Conservation (phyloP, 37 sponge, comb jelly and placozoan species). For the Haliclona indistincta region DNA sequence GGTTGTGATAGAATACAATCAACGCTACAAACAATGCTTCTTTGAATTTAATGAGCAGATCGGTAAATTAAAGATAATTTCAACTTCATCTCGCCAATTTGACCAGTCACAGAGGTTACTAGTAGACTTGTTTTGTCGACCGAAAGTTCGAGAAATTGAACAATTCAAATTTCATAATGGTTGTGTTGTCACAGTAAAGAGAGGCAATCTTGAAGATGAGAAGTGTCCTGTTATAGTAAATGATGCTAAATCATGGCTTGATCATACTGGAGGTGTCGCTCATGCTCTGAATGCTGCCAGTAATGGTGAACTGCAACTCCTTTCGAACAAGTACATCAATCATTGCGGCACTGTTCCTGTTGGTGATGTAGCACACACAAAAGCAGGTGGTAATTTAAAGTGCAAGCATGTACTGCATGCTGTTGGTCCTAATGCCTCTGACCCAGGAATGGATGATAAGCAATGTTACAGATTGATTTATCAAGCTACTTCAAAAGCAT, state of each 20-base stretch:
- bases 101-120: constrained; percentile 37
- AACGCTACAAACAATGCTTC: not conserved
- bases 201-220: constrained; percentile 54
- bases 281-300: constrained; percentile 60
- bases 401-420: constrained; percentile 70
- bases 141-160: no score
- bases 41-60: not conserved
- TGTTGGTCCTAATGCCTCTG: constrained; percentile 49
- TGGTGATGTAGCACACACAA: constrained; percentile 51
- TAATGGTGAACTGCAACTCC: constrained; percentile 32
- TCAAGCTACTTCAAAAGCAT: constrained; percentile 18
- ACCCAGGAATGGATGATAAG: not conserved
- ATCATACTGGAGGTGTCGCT: constrained; percentile 70
- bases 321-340: constrained; percentile 12
- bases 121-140: not conserved
- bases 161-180: no score
- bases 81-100: constrained; percentile 37
- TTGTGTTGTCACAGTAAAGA: constrained; percentile 49
- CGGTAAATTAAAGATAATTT: constrained; percentile 14
- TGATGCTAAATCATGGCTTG: constrained; percentile 60
- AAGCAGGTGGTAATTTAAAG: constrained; percentile 54
- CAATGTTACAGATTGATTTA: constrained; percentile 25
- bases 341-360: constrained; percentile 12
- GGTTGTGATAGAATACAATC: not conserved
- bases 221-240: constrained; percentile 66